Conservation (phyloP, 2,888 invertebrate species). For the Loripinus fragilis region DNA sequence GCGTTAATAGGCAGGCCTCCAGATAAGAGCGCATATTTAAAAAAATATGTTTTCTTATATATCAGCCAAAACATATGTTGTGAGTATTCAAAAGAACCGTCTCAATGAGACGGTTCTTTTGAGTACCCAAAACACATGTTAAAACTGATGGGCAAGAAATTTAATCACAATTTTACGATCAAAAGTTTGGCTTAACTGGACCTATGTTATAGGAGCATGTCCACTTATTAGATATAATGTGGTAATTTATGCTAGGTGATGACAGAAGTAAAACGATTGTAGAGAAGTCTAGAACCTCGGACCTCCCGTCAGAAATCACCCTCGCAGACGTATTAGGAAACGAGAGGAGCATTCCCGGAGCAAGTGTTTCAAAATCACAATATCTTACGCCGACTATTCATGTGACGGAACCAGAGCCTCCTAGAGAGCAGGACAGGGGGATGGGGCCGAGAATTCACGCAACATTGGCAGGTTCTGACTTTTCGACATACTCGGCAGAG, state of each 20-base stretch:
- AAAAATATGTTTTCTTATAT: too few species aligned
- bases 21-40: too few species aligned
- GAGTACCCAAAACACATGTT: too few species aligned
- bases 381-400: background rate
- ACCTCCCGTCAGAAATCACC: conserved; percentile 53
- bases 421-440: background rate
- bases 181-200: too few species aligned
- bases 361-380: background rate
- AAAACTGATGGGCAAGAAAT: too few species aligned
- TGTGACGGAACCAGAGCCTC: background rate
- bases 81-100: too few species aligned
- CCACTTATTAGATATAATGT: too few species aligned
- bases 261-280: conserved; percentile 50
- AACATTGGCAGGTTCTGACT: background rate
- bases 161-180: too few species aligned
- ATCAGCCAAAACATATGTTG: too few species aligned
- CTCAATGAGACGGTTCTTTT: too few species aligned
- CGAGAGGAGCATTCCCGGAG: background rate
- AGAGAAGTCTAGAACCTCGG: conserved; percentile 29
- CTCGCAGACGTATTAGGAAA: conserved; percentile 3
- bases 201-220: too few species aligned
- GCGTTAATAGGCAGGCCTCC: too few species aligned
- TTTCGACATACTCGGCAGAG: background rate
- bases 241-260: conserved; percentile 37
- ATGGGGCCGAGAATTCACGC: background rate